Percentiles rank a stretch among this genome's conserved stretches.
These are phyloP conservation scores for Periophthalmus magnuspinnatus DNA, from an alignment of 2,797 vertebrate genomes.

Conservation along the genomic window DNA sequence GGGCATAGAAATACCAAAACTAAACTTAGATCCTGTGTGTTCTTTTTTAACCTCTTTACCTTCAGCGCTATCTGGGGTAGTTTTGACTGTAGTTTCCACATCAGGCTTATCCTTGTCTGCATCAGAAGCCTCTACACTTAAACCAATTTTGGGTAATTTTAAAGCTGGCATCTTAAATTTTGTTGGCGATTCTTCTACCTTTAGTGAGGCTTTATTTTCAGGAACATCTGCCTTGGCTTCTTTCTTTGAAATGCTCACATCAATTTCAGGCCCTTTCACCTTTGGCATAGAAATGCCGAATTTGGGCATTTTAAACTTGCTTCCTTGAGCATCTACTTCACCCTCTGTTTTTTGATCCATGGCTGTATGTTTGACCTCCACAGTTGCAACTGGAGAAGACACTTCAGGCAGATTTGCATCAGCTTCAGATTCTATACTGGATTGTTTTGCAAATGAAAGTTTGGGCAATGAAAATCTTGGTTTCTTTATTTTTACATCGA, in stretches of 20 bases:
- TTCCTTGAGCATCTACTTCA: constrained; percentile 26
- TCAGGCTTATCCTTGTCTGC: constrained; percentile 14
- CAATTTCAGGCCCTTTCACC: constrained; percentile 25
- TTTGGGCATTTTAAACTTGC: constrained; percentile 29
- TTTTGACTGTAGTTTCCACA: neutral
- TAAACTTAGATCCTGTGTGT: constrained; percentile 15
- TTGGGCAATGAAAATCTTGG: constrained; percentile 59
- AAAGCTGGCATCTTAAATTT: constrained; percentile 59
- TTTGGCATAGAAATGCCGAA: constrained; percentile 18
- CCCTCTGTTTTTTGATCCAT: constrained; percentile 27
- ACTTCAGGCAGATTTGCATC: constrained; percentile 29
- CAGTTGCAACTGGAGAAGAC: constrained; percentile 25
- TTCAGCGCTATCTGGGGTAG: constrained; percentile 6
- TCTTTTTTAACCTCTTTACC: constrained; percentile 16
- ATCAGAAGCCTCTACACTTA: constrained; percentile 34
- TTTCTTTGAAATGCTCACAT: constrained; percentile 35
- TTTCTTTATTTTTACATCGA: constrained; percentile 46
- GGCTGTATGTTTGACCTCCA: constrained; percentile 38
- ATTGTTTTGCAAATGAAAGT: constrained; percentile 55
- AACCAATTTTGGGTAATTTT: constrained; percentile 57
- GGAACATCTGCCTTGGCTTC: constrained; percentile 32
- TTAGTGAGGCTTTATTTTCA: constrained; percentile 22
- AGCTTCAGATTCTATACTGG: constrained; percentile 31
- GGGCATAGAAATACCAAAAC: constrained; percentile 12
- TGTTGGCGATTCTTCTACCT: constrained; percentile 51